Percentiles rank a stretch among this genome's conserved stretches.
These are phyloP conservation scores for Oryzias woworae DNA, from an alignment of 2,113 vertebrate species.

Conservation along the genomic window DNA sequence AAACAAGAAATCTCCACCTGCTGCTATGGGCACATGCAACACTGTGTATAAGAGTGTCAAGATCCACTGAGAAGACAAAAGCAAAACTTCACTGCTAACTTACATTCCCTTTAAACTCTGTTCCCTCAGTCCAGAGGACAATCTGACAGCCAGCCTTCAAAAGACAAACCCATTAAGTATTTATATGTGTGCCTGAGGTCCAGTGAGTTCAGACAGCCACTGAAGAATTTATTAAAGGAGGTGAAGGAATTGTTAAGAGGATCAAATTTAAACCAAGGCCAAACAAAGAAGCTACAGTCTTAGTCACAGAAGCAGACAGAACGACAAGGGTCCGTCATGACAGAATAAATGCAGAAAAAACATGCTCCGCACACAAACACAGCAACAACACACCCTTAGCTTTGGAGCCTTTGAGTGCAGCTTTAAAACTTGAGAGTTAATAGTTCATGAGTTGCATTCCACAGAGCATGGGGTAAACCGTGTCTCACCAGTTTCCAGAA, in stretches of 20 bases:
- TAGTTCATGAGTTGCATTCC: no score
- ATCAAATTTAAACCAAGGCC: slow-evolving; percentile 68
- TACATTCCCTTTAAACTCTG: slow-evolving; percentile 59
- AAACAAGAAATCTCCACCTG: slow-evolving; percentile 36
- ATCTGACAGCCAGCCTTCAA: slow-evolving; percentile 77
- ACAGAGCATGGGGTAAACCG: slow-evolving; percentile 12
- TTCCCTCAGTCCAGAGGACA: slow-evolving; percentile 72
- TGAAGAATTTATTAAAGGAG: slow-evolving; percentile 79
- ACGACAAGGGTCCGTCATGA: slow-evolving; percentile 62
- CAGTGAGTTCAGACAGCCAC: slow-evolving; percentile 73
- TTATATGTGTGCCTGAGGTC: slow-evolving; percentile 71
- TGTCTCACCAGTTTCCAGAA: slow-evolving; percentile 83
- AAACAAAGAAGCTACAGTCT: slow-evolving; percentile 63
- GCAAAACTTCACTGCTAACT: slow-evolving; percentile 52
- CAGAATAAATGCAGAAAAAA: slow-evolving; percentile 58
- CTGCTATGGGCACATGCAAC: slow-evolving; percentile 46
- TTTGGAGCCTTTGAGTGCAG: slow-evolving; percentile 8
- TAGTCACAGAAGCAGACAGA: slow-evolving; percentile 41
- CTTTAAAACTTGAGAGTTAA: background rate
- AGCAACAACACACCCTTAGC: slow-evolving; percentile 28
- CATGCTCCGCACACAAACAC: slow-evolving; percentile 38
- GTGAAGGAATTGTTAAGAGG: slow-evolving; percentile 76
- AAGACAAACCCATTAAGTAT: slow-evolving; percentile 78
- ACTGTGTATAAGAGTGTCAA: slow-evolving; percentile 28
- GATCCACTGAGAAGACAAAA: slow-evolving; percentile 38